phyloP scores from a whole-genome alignment of 2,888 invertebrate species.

The Athalia rosae region DNA sequence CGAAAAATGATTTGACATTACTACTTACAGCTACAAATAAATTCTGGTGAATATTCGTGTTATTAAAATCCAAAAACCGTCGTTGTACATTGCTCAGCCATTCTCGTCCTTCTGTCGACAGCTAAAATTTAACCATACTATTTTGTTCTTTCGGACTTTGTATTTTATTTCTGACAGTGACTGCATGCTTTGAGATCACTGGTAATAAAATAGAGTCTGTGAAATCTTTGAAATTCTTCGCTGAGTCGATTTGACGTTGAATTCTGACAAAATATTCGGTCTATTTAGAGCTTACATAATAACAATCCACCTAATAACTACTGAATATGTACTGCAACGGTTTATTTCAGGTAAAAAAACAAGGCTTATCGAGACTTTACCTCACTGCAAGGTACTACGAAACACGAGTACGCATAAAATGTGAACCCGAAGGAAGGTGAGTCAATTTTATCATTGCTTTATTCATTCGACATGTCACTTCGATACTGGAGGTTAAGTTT shows the following conservation, averaged over 20 bases:
- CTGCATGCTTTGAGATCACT: too few species aligned
- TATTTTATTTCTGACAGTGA: too few species aligned
- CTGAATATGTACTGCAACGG: neutral
- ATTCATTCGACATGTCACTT: neutral
- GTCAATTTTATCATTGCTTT: constrained; percentile 13
- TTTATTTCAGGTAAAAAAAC: constrained; percentile 65
- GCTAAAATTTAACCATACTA: too few species aligned
- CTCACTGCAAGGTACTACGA: constrained; percentile 63
- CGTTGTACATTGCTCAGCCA: too few species aligned
- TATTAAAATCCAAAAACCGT: neutral
- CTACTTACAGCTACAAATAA: neutral
- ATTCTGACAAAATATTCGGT: too few species aligned
- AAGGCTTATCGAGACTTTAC: constrained; percentile 63
- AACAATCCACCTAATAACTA: neutral
- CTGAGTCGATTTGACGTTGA: neutral
- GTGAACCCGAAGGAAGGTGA: constrained; percentile 61
- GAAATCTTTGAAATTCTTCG: too few species aligned
- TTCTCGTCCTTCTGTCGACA: too few species aligned
- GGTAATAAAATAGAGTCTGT: too few species aligned
- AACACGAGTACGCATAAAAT: constrained; percentile 60
- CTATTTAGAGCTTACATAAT: constrained; percentile 64
- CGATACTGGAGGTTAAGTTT: neutral
- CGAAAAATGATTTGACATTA: constrained; percentile 25
- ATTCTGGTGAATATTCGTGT: neutral
- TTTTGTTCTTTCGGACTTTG: too few species aligned